Evolutionary conservation across 2,888 invertebrate genomes (phyloP).

Genomic region (Ditula angustiorana): DNA sequence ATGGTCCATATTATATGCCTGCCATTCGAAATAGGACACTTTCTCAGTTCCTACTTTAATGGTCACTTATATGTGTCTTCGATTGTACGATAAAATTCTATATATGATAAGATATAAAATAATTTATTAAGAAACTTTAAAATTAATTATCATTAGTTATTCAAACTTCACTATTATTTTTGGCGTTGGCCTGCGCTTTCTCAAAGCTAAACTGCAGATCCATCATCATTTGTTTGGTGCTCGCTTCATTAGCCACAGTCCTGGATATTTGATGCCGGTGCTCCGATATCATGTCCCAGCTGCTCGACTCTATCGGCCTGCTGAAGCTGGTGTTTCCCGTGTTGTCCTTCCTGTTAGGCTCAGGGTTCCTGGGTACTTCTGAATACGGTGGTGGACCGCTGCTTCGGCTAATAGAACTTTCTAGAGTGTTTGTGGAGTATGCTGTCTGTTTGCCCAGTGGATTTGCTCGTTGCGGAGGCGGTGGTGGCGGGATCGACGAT

Average conservation of each 20-base stretch:
- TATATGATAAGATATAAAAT: not conserved
- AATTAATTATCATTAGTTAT: not conserved
- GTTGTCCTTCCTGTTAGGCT: conserved; percentile 53
- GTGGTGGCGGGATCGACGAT: not conserved
- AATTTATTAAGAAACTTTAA: conserved; percentile 7
- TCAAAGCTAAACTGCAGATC: conserved; percentile 68
- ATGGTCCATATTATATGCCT: too few species aligned
- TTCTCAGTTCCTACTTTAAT: too few species aligned
- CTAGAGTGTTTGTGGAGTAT: conserved; percentile 68
- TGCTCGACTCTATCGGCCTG: conserved; percentile 63
- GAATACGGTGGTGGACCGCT: conserved; percentile 76
- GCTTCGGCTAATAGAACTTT: conserved; percentile 73
- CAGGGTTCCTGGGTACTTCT: conserved; percentile 44
- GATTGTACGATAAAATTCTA: not conserved
- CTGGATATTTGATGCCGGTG: conserved; percentile 76
- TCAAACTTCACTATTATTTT: conserved; percentile 65
- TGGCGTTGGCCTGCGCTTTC: conserved; percentile 38
- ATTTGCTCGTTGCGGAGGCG: conserved; percentile 24
- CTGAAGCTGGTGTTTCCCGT: conserved; percentile 66
- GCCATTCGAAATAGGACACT: too few species aligned
- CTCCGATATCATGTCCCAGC: conserved; percentile 83
- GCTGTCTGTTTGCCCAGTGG: conserved; percentile 34
- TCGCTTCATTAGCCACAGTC: conserved; percentile 45
- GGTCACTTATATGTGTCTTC: too few species aligned
- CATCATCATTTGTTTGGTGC: conserved; percentile 59